Base-by-base conservation (phyloP, 1,140 invertebrate species). In the Scaptomyza pallida region DNA sequence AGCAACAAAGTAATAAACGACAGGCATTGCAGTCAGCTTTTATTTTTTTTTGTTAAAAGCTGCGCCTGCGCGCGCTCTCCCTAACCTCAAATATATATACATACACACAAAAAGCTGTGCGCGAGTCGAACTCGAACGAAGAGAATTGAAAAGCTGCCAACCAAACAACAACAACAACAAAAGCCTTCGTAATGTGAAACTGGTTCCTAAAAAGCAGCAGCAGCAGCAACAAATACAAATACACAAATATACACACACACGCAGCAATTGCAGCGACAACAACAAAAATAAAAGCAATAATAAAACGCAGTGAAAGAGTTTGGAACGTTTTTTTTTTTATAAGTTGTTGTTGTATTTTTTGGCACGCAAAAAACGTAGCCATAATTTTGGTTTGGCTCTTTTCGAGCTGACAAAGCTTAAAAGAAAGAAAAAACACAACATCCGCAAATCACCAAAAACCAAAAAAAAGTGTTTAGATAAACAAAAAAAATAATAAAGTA, bases 141-240 rank as follows among this genome's bases (percentile, higher is more conserved):
- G 68, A 70, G 67, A 73, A 73, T 57, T 61, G 47, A 73, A 71
- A 63, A 67, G 63, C 50, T 55, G 57, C 65, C 50, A 64, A 13
- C 57, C 65, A 33, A 62, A 5, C 33, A 43, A 59, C 54, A 21
- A 67, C 60, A 72, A 63, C 56, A 68, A 73, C 50, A 59, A 83
- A 85, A 85, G 81, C 81, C 80, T 86, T 79, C 76, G 81, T 80
- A 80, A 77, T 79, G 80, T 85, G 74, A 86, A 86, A 86, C 81
- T 86, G 81, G 81, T 86, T 86, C 81, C 81, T 76, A 48, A 45
- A 41, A 33, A n/a, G n/a, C n/a, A n/a, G 45, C 9, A 33, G 15
- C 48, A 63, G 50, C 60, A 44, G 17, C 15, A 12, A 62, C 26
- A 52, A 41, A 52, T 19, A 64, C 54, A 54, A 33, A 62, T 33